Evolutionary conservation across 1,140 invertebrate species (phyloP), one percentile per base, ranked within the genome.

Genomic region (Hydropsyche tenuis): DNA sequence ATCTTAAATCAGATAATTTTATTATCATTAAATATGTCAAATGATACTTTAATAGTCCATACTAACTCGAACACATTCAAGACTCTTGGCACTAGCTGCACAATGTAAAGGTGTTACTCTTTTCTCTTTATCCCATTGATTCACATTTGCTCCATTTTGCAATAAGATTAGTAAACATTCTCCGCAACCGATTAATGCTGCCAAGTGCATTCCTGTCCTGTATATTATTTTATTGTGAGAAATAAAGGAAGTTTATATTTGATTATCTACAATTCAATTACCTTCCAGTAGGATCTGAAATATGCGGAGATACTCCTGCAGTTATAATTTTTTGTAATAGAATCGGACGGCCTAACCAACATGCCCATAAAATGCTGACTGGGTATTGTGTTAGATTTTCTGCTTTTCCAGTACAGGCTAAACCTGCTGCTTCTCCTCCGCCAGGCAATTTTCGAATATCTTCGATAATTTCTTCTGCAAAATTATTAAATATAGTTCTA

Each of bases 191-290:
- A 86, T 86, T 77, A 87, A 86, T 63, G 92, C 90, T 43, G 93
- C 92, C 75, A 95, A 86, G 81, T 96, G 94, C 16, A 96, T 80
- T 11, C 92, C 88, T 3, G 90, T 91, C 81, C 92, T 91, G 56
- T 60, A 11, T 20, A 3, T 4, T 3, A 22, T 56, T 60, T 25
- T 1, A 73, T 63, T 27, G n/a, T n/a, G 42, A 60, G 4, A 30
- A 63, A 66, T 16, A 23, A 68, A 72, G 16, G 22, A 16, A 42
- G 22, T n/a, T 7, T 48, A 51, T n/a, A 42, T 5, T 18, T 70
- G 69, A 66, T 43, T 46, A 66, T 18, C 48, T 23, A 70, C 22
- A 68, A 43, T 18, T 11, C 20, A 72, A 73, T 78, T 81, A 89
- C 87, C 87, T 85, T 75, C 87, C 87, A 71, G 78, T 76, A 37